phyloP scores from a whole-genome alignment of 2,113 vertebrate species.

The Apistogramma diplotaenia region DNA sequence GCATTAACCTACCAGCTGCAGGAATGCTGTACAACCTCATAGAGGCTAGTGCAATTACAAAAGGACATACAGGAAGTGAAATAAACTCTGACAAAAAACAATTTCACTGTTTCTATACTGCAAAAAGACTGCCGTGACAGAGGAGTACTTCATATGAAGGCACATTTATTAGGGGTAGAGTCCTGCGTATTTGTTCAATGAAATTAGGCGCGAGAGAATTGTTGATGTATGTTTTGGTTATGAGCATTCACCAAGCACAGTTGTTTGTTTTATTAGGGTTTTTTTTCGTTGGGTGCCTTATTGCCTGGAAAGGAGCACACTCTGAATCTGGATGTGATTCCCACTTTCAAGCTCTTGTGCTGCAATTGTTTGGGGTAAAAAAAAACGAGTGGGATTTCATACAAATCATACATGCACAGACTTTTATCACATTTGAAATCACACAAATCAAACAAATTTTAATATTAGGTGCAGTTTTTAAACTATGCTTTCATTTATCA shows the following conservation, averaged over 20 bases:
- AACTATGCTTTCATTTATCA: too few relatives aligned
- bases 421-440: too few relatives aligned
- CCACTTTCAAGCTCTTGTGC: not conserved
- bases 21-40: too few relatives aligned
- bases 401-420: not conserved
- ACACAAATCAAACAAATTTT: too few relatives aligned
- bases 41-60: not conserved
- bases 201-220: not conserved
- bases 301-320: not conserved
- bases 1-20: not conserved
- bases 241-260: not conserved
- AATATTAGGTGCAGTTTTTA: too few relatives aligned
- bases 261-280: conserved; percentile 21
- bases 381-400: not conserved
- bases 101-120: not conserved
- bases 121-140: not conserved
- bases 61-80: not conserved
- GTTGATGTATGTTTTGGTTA: not conserved
- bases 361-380: not conserved
- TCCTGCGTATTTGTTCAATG: not conserved
- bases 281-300: not conserved
- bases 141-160: not conserved
- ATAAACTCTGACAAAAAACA: not conserved
- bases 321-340: not conserved
- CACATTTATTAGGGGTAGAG: not conserved